Percentiles rank a stretch among this genome's conserved stretches.
Evolutionary conservation across 2,797 vertebrate genomes (phyloP).

Genomic region (Sebastes dallii): DNA sequence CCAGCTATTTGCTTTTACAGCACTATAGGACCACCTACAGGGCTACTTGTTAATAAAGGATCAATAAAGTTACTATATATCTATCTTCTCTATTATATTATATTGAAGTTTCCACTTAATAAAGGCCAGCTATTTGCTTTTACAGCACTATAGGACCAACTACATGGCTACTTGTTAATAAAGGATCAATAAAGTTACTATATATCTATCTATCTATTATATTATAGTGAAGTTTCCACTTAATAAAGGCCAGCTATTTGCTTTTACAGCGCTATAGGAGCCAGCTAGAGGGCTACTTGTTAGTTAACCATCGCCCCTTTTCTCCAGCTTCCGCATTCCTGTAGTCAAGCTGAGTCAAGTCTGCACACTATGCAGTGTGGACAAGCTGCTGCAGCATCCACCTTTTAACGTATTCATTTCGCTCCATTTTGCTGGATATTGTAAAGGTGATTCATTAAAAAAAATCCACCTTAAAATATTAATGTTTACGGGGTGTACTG

Average conservation of each 20-base stretch:
- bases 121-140: background rate
- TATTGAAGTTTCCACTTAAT: background rate
- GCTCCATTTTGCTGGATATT: too few relatives aligned
- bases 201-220: too few relatives aligned
- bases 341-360: slow-evolving; percentile 68
- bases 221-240: background rate
- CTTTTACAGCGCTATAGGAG: background rate
- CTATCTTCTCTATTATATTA: too few relatives aligned
- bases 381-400: slow-evolving; percentile 44
- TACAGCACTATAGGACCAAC: fast-evolving
- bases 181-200: too few relatives aligned
- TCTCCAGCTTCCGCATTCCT: slow-evolving; percentile 76
- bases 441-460: background rate
- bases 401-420: background rate
- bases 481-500: background rate
- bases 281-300: background rate
- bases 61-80: too few relatives aligned
- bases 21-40: background rate
- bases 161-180: slow-evolving; percentile 1
- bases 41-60: background rate
- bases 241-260: background rate
- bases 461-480: background rate
- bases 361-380: background rate
- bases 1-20: background rate
- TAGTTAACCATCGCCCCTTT: slow-evolving; percentile 16